Evolutionary conservation across 2,113 vertebrate species (phyloP).

Genomic region (Tragulus kanchil): DNA sequence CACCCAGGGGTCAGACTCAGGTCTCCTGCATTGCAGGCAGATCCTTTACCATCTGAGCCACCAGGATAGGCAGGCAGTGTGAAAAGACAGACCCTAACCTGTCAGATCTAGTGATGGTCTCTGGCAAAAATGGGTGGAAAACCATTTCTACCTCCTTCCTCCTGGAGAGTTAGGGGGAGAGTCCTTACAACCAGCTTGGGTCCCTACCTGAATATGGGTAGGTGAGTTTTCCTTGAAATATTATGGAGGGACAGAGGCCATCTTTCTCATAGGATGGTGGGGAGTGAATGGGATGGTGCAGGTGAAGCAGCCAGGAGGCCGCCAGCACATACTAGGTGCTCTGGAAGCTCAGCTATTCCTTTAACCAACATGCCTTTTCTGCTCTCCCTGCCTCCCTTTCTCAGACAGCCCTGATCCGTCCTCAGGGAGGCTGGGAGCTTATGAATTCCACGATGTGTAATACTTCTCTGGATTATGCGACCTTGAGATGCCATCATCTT

Average conservation of each 20-base stretch:
- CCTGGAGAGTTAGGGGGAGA: not conserved
- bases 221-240: not conserved
- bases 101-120: not conserved
- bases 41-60: too few species aligned
- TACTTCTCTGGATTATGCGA: not conserved
- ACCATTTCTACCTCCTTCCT: not conserved
- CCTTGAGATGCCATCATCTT: not conserved
- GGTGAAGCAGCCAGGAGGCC: not conserved
- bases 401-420: not conserved
- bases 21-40: too few species aligned
- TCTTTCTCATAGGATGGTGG: not conserved
- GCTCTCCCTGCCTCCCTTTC: not conserved
- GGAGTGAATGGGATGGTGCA: not conserved
- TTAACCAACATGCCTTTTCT: not conserved
- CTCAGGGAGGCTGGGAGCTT: not conserved
- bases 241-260: not conserved
- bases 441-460: not conserved
- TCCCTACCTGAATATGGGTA: not conserved
- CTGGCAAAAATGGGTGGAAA: not conserved
- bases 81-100: not conserved
- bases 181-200: not conserved
- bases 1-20: too few species aligned
- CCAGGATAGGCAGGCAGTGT: not conserved
- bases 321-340: not conserved
- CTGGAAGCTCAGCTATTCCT: not conserved